phyloP scores from a whole-genome alignment of 2,797 vertebrate genomes.

The Gymnodraco acuticeps region DNA sequence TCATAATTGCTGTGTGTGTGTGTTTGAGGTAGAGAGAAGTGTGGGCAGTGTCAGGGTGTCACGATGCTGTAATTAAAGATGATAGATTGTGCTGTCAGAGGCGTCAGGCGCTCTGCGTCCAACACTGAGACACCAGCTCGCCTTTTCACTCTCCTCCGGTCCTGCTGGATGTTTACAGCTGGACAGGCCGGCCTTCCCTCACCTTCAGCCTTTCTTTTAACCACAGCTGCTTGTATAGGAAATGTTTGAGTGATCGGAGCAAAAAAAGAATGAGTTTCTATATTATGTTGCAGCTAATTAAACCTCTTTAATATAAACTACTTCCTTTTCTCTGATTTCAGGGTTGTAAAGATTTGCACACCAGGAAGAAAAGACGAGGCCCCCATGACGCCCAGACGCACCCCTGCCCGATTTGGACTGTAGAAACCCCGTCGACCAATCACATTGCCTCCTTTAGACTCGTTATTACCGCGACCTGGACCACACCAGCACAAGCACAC shows the following conservation, averaged over 20 bases:
- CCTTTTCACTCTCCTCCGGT: conserved; percentile 46
- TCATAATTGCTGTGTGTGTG: conserved; percentile 72
- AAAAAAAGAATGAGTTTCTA: neutral
- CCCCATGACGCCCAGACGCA: conserved; percentile 92
- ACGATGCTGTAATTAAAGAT: conserved; percentile 85
- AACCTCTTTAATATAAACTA: neutral
- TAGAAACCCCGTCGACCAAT: conserved; percentile 60
- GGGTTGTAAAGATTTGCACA: conserved; percentile 94
- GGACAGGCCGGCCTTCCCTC: neutral
- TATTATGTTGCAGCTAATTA: neutral
- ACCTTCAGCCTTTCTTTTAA: neutral
- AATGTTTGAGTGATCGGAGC: neutral
- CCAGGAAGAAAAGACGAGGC: conserved; percentile 94
- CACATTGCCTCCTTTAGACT: neutral
- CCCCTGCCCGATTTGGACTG: conserved; percentile 94
- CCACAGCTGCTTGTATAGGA: conserved; percentile 6
- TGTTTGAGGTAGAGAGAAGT: conserved; percentile 51
- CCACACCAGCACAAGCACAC: conserved; percentile 31
- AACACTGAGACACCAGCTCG: conserved; percentile 60
- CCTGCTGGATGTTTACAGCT: conserved; percentile 41
- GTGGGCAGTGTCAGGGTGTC: conserved; percentile 75
- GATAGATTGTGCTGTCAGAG: conserved; percentile 84
- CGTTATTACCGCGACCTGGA: conserved; percentile 14
- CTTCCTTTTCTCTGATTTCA: conserved; percentile 59
- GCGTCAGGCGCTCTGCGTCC: conserved; percentile 70